Evolutionary conservation across 2,797 vertebrate genomes (phyloP), one percentile per base, ranked within the genome.

Genomic region (Esox lucius): DNA sequence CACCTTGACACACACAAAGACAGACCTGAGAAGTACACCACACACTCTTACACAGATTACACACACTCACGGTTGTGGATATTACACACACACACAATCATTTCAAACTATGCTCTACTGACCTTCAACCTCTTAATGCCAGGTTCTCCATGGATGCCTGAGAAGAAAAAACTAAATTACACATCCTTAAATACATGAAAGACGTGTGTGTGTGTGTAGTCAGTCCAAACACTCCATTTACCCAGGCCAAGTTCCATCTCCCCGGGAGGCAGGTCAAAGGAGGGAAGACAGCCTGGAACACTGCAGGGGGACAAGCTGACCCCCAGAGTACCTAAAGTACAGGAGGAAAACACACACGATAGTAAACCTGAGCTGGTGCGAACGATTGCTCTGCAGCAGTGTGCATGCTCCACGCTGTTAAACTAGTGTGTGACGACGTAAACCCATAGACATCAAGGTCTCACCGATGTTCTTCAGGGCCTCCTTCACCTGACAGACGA

Each of bases 91-190:
- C 5, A 42, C 9, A 5, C 9, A 42, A 42, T 42, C 39, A 22
- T 22, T 17, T 2, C 3, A 31, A 1, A 19, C 17, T 5, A 39
- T 39, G 17, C 13, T 15, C 39, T 2, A 7, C 83, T 90, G 84
- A 97, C 97, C 94, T 97, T 97, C 75, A 95, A 93, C 83, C 96
- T 95, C 75, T 83, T 94, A 53, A 98, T 91, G 0, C 97, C 97
- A 3, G 97, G 95, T 81, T 99, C 97, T 3, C 97, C 97, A 0
- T 98, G 97, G 85, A 99, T 99, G 62, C 97, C 97, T 98, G 76
- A 28, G 13, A 24, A 75, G n/a, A 72, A 19, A 76, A 35, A 48
- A 1, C 16, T 3, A 0, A 67, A 35, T 26, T 76, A 56, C 26
- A 76, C 26, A 79, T 16, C 1, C 39, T 42, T 9, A 42, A 42